Percentiles rank a stretch among this genome's conserved stretches.
These are phyloP conservation scores for Orchesellides sinensis DNA, from an alignment of 2,888 invertebrate species.

Conservation along the genomic window DNA sequence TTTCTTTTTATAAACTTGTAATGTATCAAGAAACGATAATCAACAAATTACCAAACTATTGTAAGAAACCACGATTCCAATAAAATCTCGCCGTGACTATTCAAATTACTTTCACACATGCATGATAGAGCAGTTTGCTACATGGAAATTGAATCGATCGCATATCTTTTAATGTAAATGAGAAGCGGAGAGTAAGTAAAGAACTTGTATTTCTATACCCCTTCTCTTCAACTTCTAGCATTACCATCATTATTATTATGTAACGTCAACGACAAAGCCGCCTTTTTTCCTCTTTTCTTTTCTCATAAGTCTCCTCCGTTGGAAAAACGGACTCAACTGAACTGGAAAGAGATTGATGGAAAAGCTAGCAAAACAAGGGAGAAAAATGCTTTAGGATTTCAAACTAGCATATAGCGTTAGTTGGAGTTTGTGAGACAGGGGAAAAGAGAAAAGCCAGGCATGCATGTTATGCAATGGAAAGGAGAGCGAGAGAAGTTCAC, in stretches of 20 bases:
- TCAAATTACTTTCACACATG: no score
- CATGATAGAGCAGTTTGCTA: no score
- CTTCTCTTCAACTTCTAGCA: constrained; percentile 40
- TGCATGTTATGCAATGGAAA: constrained; percentile 47
- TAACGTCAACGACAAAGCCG: constrained; percentile 45
- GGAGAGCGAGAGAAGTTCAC: constrained; percentile 47
- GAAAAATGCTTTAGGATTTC: constrained; percentile 56
- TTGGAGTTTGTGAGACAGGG: constrained; percentile 3
- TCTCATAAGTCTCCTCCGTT: not conserved
- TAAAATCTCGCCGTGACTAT: no score
- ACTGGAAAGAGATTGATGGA: constrained; percentile 60
- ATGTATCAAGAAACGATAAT: no score
- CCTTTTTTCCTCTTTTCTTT: constrained; percentile 18
- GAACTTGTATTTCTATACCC: constrained; percentile 28
- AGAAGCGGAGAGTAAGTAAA: constrained; percentile 1
- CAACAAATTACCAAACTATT: no score
- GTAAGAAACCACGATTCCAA: no score
- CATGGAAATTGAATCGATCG: constrained; percentile 18
- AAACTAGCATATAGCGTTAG: constrained; percentile 42
- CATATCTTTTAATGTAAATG: constrained; percentile 10
- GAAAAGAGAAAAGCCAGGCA: constrained; percentile 44
- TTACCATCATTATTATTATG: constrained; percentile 54
- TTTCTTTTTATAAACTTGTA: no score
- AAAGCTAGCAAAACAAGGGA: constrained; percentile 56
- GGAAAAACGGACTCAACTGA: constrained; percentile 54